Evolutionary conservation across 2,888 invertebrate genomes (phyloP), one percentile per base, ranked within the genome.

Genomic region (Gastrophysa polygoni): DNA sequence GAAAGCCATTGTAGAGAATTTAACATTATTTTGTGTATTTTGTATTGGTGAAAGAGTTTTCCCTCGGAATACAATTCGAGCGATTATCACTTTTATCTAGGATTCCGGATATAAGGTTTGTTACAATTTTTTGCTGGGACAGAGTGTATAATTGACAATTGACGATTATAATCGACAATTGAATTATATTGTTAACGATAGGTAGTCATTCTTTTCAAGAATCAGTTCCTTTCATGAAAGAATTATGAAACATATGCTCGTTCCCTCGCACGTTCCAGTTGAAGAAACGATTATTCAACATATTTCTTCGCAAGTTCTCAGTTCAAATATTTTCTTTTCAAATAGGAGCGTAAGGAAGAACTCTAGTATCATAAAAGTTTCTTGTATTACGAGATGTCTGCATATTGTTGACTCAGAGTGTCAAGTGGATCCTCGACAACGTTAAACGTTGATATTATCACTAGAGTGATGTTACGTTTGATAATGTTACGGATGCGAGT

Each of bases 401-500:
- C 54, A 54, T 54, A 54, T 54, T 54, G 54, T 54, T 54, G 54
- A 54, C 54, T 44, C 54, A 43, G 54, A 54, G 54, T 54, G 54
- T 54, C 54, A 43, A 54, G 54, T 54, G 54, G 54, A 54, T 54
- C 54, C 54, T 54, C 43, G 43, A 16, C 16, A 54, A 28, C 43
- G 44, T 54, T 44, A 54, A 54, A 54, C 21, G 43, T 54, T 43
- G 43, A 43, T 29, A 54, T 54, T 43, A 54, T 43, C 54, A 43
- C 43, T 54, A 43, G 43, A 54, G 54, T 54, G 54, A 54, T 54
- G 43, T 54, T 54, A 54, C 43, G 38, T 38, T 54, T 54, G 54
- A 54, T 54, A 54, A 54, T 43, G 20, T 20, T 21, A 34, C 38
- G 52, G 16, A 28, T 43, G 43, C 18, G 24, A 43, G 54, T 54